Evolutionary conservation across 2,113 vertebrate genomes (phyloP).

Genomic region (Megaptera novaeangliae): DNA sequence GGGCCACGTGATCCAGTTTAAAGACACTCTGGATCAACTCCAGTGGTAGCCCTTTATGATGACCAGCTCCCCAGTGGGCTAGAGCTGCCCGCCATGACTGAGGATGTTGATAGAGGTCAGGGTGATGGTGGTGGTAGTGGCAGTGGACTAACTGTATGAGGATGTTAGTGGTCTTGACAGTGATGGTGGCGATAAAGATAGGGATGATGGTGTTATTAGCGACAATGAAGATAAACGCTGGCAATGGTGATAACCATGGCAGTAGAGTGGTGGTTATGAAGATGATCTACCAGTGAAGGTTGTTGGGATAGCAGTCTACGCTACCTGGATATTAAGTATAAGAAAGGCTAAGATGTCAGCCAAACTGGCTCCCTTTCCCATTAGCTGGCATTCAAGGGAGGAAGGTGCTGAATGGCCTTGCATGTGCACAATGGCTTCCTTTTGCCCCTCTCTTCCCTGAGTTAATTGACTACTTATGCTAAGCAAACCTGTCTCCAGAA

Average conservation of each 20-base stretch:
- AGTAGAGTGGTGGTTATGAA: accelerated
- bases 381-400: neutral
- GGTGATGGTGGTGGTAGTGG: neutral
- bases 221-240: neutral
- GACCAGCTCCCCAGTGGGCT: neutral
- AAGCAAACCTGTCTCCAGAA: neutral
- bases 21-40: neutral
- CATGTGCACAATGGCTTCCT: neutral
- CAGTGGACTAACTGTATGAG: neutral
- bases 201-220: neutral
- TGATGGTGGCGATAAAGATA: neutral
- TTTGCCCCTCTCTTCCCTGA: neutral
- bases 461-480: neutral
- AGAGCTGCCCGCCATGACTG: neutral
- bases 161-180: neutral
- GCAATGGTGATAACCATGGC: accelerated
- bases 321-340: neutral
- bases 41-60: neutral
- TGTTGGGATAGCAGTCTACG: neutral
- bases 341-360: neutral
- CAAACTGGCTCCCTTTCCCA: neutral
- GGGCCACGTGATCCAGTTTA: neutral
- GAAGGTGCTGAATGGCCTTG: neutral
- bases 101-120: neutral
- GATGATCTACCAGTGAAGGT: neutral